Base-by-base conservation (phyloP, 2,797 vertebrate genomes). In the Tauraco hartlaubi region DNA sequence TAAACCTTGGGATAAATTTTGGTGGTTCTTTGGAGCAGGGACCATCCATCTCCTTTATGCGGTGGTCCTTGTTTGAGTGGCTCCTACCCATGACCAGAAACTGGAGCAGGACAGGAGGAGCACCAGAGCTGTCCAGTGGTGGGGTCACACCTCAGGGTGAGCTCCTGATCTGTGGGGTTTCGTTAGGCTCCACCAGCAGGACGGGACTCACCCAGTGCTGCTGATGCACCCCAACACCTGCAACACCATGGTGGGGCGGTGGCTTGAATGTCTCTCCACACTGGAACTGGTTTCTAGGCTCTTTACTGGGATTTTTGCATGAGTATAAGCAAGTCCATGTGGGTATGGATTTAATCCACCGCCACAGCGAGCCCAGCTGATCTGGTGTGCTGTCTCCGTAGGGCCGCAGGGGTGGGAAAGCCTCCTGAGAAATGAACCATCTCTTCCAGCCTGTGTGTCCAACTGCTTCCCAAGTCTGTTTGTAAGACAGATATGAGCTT, bases 381-480 rank as follows among this genome's bases (percentile, higher is more conserved):
- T 43, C 22, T 16, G 2, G 6, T 6, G 7, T 1, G 2, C 23
- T 31, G 46, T 11, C 33, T 52, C 39, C 5, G 0, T 14, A 39
- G 21, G 14, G 20, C 8, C 16, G 5, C 25, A 39, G 25, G 43
- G 86, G 49, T 69, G 41, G 63, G 22, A 62, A 82, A 43, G 18
- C 33, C 86, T 43, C 78, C 71, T 48, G 71, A 75, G 78, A 55
- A 49, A 43, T 5, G 10, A 68, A 35, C 56, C 9, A 9, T 18
- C 17, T 67, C 61, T 22, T 41, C 54, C 46, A 39, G 9, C 29
- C 21, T 19, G 17, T 48, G 61, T 29, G 20, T 54, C 69, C 69
- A 18, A 11, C 33, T 31, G 23, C 54, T 61, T 54, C 41, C 68
- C 15, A 44, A 56, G 11, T 29, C 64, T 8, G 1, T 74, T 74